Conservation (phyloP, 2,797 vertebrate genomes). For the Squalus acanthias region DNA sequence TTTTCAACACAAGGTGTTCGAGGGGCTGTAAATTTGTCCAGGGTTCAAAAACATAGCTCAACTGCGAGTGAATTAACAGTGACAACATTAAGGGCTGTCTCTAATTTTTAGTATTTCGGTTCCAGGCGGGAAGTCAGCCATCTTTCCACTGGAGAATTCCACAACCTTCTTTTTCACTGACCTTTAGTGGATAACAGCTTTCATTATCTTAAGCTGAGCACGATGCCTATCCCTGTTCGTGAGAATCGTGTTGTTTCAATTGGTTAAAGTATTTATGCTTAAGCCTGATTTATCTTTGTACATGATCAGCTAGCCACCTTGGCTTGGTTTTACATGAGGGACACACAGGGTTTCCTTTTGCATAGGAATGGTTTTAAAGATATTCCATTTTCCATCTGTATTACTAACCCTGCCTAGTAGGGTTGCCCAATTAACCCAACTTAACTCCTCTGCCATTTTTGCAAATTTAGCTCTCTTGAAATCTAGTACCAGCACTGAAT, state of each 20-base stretch:
- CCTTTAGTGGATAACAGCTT: background rate
- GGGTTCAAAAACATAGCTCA: background rate
- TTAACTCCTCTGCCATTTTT: background rate
- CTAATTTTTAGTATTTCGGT: background rate
- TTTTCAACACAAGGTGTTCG: background rate
- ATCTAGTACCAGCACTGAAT: background rate
- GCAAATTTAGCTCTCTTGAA: background rate
- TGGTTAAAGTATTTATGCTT: background rate
- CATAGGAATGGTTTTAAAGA: background rate
- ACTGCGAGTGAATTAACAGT: background rate
- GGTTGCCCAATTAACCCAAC: background rate
- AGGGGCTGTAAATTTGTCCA: background rate
- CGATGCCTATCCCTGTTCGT: background rate
- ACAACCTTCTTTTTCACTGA: background rate
- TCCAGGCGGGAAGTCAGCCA: background rate
- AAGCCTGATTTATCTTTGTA: background rate
- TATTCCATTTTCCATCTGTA: background rate
- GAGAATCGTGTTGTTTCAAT: background rate
- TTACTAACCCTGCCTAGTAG: background rate
- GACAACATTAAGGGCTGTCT: background rate
- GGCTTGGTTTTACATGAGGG: background rate
- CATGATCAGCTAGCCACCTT: background rate
- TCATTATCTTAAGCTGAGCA: background rate
- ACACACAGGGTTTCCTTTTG: background rate
- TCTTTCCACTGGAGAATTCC: background rate